Percentiles rank a stretch among this genome's conserved stretches.
phyloP scores from a whole-genome alignment of 2,113 vertebrate genomes.

The Okapia johnstoni region DNA sequence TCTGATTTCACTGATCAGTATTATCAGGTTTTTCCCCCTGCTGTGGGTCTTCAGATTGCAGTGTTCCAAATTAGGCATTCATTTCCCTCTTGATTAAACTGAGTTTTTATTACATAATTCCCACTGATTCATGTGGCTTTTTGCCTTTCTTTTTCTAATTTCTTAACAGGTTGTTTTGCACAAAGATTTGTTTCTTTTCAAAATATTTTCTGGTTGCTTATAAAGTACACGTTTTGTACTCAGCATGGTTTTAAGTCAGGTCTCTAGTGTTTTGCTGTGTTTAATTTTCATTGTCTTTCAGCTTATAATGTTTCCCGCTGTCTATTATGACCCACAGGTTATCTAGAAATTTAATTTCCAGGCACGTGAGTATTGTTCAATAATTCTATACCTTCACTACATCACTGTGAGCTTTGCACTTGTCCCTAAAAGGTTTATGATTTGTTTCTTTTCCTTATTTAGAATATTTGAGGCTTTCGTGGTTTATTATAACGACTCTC shows the following conservation, averaged over 20 bases:
- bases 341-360: not conserved
- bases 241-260: accelerated
- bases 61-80: no score
- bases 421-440: not conserved
- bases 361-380: not conserved
- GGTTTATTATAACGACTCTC: not conserved
- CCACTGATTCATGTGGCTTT: not conserved
- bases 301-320: not conserved
- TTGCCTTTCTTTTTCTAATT: not conserved
- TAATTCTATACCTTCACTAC: not conserved
- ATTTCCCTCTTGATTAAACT: not conserved
- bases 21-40: accelerated
- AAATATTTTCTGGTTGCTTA: not conserved
- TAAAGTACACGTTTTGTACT: not conserved
- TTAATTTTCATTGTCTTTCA: not conserved
- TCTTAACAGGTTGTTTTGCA: not conserved
- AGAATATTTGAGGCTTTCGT: not conserved
- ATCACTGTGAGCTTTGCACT: not conserved
- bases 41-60: not conserved
- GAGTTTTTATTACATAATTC: not conserved
- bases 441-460: not conserved
- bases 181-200: not conserved
- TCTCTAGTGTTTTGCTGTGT: not conserved
- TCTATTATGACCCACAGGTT: not conserved
- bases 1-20: not conserved